Conservation (phyloP, 1,140 invertebrate genomes). For the Macrosteles quadrilineatus region DNA sequence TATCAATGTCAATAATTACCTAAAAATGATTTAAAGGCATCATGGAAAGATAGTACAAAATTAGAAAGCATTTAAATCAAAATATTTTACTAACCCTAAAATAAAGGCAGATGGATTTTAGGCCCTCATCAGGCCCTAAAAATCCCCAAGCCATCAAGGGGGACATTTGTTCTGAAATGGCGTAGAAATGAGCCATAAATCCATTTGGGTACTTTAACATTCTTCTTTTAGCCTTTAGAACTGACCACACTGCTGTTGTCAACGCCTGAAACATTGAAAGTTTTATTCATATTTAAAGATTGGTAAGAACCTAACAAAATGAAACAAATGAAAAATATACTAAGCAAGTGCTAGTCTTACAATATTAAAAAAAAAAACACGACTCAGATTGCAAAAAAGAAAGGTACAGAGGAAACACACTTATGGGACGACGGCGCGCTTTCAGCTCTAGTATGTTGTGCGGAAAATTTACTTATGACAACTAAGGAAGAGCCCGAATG, state of each 20-base stretch:
- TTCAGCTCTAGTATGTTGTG: too few relatives aligned
- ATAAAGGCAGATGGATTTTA: slow-evolving; percentile 82
- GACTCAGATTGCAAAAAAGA: too few relatives aligned
- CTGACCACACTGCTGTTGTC: slow-evolving; percentile 96
- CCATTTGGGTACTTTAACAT: slow-evolving; percentile 89
- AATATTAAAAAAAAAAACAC: too few relatives aligned
- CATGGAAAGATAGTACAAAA: not conserved
- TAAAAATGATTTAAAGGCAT: not conserved
- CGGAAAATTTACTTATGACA: too few relatives aligned
- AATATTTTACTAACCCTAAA: slow-evolving; percentile 64
- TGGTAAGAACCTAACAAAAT: too few relatives aligned
- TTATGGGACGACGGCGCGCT: too few relatives aligned
- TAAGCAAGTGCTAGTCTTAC: too few relatives aligned
- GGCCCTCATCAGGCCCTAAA: slow-evolving; percentile 84
- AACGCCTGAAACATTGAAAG: too few relatives aligned
- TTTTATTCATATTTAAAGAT: too few relatives aligned
- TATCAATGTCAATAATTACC: not conserved
- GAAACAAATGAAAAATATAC: too few relatives aligned
- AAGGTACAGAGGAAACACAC: too few relatives aligned
- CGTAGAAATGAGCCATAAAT: slow-evolving; percentile 96
- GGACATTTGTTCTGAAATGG: slow-evolving; percentile 90
- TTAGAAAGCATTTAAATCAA: not conserved
- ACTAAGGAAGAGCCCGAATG: too few relatives aligned
- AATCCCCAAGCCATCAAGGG: slow-evolving; percentile 97
- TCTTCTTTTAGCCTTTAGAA: slow-evolving; percentile 89